These are phyloP conservation scores for Polydrusus cervinus DNA, from an alignment of 2,888 invertebrate species.

Conservation along the genomic window DNA sequence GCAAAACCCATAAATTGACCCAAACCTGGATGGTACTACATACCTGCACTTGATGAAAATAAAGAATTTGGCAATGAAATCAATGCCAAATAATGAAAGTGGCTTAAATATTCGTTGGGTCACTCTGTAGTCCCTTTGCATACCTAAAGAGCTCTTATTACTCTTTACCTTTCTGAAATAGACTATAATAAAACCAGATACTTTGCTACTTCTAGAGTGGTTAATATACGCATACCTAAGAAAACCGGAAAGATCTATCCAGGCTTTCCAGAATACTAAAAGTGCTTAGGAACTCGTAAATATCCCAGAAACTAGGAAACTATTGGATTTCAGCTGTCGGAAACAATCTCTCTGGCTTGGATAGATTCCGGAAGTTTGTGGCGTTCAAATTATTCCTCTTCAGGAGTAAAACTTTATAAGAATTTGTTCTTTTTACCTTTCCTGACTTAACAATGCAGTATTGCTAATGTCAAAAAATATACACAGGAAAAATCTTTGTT, in stretches of 20 bases:
- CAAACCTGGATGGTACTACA: too few species aligned
- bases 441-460: not conserved
- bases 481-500: not conserved
- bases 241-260: too few species aligned
- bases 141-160: too few species aligned
- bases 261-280: not conserved
- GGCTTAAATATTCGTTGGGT: too few species aligned
- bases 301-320: slow-evolving; percentile 11
- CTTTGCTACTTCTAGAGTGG: too few species aligned
- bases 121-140: too few species aligned
- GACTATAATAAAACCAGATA: not conserved
- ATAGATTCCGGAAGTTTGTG: slow-evolving; percentile 12
- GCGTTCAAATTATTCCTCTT: slow-evolving; percentile 16
- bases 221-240: too few species aligned
- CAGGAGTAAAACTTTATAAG: not conserved
- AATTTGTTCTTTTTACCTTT: not conserved
- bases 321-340: slow-evolving; percentile 19
- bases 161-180: too few species aligned
- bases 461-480: not conserved
- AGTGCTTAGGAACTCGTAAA: not conserved
- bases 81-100: too few species aligned
- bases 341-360: slow-evolving; percentile 20
- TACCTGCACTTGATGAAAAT: too few species aligned
- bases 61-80: too few species aligned
- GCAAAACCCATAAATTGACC: too few species aligned